phyloP scores from a whole-genome alignment of 2,113 vertebrate species.

The Leptobrachium leishanense region DNA sequence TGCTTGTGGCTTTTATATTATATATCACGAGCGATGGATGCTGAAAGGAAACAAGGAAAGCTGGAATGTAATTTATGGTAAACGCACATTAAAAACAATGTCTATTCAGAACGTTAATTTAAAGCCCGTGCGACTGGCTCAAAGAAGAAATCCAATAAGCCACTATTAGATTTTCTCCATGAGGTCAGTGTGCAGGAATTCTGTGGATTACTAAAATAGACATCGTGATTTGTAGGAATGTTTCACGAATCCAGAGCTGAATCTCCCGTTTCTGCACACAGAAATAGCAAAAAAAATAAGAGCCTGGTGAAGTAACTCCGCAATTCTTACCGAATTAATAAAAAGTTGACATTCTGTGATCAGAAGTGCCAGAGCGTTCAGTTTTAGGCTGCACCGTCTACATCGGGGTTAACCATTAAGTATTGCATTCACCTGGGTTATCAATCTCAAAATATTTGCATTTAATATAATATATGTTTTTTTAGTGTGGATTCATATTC shows the following conservation, averaged over 20 bases:
- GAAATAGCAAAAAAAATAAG: not conserved
- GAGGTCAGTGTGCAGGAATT: slow-evolving; percentile 50
- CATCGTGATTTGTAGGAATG: slow-evolving; percentile 49
- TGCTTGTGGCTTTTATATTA: not conserved
- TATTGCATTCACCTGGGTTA: too few relatives aligned
- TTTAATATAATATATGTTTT: too few relatives aligned
- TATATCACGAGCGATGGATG: not conserved
- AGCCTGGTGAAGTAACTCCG: not conserved
- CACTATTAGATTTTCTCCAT: slow-evolving; percentile 36
- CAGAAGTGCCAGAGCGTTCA: not conserved
- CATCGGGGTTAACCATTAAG: too few relatives aligned
- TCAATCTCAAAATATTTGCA: too few relatives aligned
- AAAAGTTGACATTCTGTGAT: not conserved
- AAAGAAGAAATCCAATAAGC: slow-evolving; percentile 32
- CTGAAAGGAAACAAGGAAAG: slow-evolving; percentile 8
- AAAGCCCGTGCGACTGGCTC: not conserved
- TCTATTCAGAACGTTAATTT: slow-evolving; percentile 30
- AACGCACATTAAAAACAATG: slow-evolving; percentile 47
- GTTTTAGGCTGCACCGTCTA: not conserved
- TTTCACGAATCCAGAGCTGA: slow-evolving; percentile 20
- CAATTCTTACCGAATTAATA: not conserved
- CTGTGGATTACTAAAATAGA: slow-evolving; percentile 41
- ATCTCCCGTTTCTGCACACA: slow-evolving; percentile 30
- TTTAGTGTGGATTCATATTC: too few relatives aligned
- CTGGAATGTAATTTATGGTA: not conserved